Evolutionary conservation across 2,113 vertebrate genomes (phyloP), one percentile per base, ranked within the genome.

Genomic region (Choloepus hoffmanni): DNA sequence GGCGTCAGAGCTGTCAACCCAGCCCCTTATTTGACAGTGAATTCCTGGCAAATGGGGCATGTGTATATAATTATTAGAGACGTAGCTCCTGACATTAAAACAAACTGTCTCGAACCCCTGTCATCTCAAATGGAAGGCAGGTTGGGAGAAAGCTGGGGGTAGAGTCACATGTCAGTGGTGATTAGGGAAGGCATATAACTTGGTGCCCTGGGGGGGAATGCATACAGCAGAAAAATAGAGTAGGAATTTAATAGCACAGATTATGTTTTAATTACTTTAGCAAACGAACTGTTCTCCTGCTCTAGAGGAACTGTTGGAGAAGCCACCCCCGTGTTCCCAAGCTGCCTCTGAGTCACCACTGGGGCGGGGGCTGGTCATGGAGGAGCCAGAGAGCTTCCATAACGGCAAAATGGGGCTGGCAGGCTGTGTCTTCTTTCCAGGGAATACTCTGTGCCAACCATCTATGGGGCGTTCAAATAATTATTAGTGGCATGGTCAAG

Each of bases 21-120:
- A 45, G 60, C 70, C 85, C 93, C 84, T 68, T 21, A 7, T 43
- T 58, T 0, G 1, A 70, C 58, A 16, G 72, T 23, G 78, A 88
- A 24, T 88, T 91, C 68, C 92, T 53, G 16, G 83, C 50, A 84
- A 86, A 86, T 24, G 68, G 90, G 85, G 92, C 72, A 53, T 97
- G 97, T 96, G 97, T 97, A 91, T 97, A 91, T 97, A 96, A 98
- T 97, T 97, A 97, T 87, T 82, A 89, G 96, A 55, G 82, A 82
- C 18, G 82, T 92, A 30, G 82, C 88, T 89, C 94, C 92, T 81
- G 95, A 97, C 96, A 92, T 97, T 95, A 78, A 96, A 95, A 97
- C 96, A 96, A 92, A 95, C 95, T 40, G n/a, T 94, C 96, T 97
- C 16, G 4, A 82, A 55, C 60, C 14, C 67, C 85, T 48, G 4